A percentile compares a stretch with the other conserved stretches of the same genome.
Conservation (phyloP, 1,140 invertebrate species). For the Apis dorsata region DNA sequence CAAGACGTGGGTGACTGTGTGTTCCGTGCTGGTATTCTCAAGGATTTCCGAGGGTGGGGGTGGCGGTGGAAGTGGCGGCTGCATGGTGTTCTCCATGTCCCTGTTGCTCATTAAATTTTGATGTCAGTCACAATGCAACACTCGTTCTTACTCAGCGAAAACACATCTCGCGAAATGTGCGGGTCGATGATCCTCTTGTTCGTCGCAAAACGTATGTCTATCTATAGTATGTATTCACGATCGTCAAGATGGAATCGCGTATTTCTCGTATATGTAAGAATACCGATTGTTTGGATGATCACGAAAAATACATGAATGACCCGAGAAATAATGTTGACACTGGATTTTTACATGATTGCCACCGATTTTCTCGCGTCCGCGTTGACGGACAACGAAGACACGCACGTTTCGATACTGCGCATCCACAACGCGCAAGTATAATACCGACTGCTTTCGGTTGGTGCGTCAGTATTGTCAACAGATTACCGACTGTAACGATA, state of each 20-base stretch:
- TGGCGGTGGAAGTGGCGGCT: constrained; percentile 64
- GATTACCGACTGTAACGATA: constrained; percentile 11
- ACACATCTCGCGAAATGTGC: constrained; percentile 34
- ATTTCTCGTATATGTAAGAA: background rate
- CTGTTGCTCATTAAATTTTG: background rate
- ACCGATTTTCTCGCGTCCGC: constrained; percentile 36
- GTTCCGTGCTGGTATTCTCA: constrained; percentile 76
- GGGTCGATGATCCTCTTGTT: constrained; percentile 13
- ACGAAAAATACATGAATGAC: background rate
- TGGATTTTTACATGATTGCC: constrained; percentile 45
- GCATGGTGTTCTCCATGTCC: constrained; percentile 69
- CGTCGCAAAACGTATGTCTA: constrained; percentile 7
- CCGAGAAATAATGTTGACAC: constrained; percentile 20
- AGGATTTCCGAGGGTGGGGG: constrained; percentile 57
- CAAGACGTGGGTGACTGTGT: constrained; percentile 81
- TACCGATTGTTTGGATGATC: background rate
- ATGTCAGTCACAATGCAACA: constrained; percentile 21
- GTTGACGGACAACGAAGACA: constrained; percentile 48
- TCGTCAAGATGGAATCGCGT: background rate
- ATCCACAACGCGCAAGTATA: constrained; percentile 29
- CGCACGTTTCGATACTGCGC: constrained; percentile 58
- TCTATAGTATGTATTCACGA: background rate
- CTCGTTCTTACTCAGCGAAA: constrained; percentile 2
- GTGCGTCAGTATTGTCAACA: background rate
- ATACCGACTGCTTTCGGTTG: constrained; percentile 8